Conservation (phyloP, 1,140 invertebrate genomes). For the Aricia agestis region DNA sequence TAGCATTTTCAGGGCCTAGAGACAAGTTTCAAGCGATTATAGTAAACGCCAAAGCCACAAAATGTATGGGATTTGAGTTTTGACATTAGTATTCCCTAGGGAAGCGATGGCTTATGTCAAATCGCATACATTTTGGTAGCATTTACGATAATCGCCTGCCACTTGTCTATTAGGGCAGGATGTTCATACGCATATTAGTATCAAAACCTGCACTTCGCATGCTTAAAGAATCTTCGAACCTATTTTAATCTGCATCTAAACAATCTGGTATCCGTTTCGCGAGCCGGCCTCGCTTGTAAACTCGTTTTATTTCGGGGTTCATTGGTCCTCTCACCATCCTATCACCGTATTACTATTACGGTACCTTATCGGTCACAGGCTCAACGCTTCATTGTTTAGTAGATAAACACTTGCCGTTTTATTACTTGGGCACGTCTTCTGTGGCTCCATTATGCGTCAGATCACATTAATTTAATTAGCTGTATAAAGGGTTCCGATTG, state of each 20-base stretch:
- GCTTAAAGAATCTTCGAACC: neutral
- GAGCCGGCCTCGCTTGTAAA: slow-evolving; percentile 42
- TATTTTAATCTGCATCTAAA: neutral
- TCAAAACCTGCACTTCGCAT: neutral
- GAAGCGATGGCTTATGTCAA: too few relatives aligned
- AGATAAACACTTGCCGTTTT: slow-evolving; percentile 29
- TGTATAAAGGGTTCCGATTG: too few relatives aligned
- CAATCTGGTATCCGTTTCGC: neutral
- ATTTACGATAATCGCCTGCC: too few relatives aligned
- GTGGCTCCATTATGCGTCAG: slow-evolving; percentile 1
- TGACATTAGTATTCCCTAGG: too few relatives aligned
- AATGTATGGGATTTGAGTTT: too few relatives aligned
- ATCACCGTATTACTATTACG: slow-evolving; percentile 21
- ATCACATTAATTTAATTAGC: too few relatives aligned
- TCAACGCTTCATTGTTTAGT: slow-evolving; percentile 29
- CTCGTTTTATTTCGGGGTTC: slow-evolving; percentile 65
- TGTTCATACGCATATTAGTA: too few relatives aligned
- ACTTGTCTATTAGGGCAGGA: too few relatives aligned
- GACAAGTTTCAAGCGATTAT: too few relatives aligned
- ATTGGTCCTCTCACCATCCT: slow-evolving; percentile 35
- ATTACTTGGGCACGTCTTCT: slow-evolving; percentile 22
- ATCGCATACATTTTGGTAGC: too few relatives aligned
- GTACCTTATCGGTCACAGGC: slow-evolving; percentile 34
- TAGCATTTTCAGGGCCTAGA: too few relatives aligned
- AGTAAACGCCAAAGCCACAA: too few relatives aligned